A percentile compares a stretch with the other conserved stretches of the same genome.
Evolutionary conservation across 2,113 vertebrate species (phyloP).

Genomic region (Myiozetetes cayanensis): DNA sequence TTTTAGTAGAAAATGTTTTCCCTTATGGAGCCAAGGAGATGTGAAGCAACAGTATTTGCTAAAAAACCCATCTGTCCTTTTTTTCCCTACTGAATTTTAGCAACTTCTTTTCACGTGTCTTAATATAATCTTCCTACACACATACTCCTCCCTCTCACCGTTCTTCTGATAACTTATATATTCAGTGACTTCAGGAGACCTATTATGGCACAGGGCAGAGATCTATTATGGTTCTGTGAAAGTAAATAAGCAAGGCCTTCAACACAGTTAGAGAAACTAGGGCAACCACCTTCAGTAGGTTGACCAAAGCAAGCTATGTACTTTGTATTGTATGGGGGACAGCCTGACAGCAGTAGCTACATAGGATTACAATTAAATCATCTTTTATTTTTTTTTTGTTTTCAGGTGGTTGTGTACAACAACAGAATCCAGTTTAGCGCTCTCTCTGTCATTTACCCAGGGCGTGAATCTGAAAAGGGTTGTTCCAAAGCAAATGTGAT

Average conservation of each 20-base stretch:
- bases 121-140: constrained; percentile 41
- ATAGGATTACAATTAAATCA: background rate
- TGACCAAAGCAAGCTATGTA: background rate
- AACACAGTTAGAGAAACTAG: background rate
- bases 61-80: constrained; percentile 72
- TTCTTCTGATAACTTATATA: constrained; percentile 28
- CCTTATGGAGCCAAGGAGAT: constrained; percentile 66
- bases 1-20: constrained; percentile 67
- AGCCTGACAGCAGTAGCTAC: background rate
- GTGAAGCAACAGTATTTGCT: constrained; percentile 65
- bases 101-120: constrained; percentile 53
- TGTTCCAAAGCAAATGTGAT: background rate
- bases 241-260: background rate
- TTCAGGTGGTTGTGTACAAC: background rate
- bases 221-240: background rate
- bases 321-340: background rate
- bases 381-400: background rate
- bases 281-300: background rate
- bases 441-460: background rate
- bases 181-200: constrained; percentile 14
- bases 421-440: background rate
- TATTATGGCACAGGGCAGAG: constrained; percentile 1
- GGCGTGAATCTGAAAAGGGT: background rate
- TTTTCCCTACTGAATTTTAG: constrained; percentile 66
- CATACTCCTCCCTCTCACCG: background rate